These are phyloP conservation scores for Penaeus monodon DNA, from an alignment of 2,888 invertebrate species.

Conservation along the genomic window DNA sequence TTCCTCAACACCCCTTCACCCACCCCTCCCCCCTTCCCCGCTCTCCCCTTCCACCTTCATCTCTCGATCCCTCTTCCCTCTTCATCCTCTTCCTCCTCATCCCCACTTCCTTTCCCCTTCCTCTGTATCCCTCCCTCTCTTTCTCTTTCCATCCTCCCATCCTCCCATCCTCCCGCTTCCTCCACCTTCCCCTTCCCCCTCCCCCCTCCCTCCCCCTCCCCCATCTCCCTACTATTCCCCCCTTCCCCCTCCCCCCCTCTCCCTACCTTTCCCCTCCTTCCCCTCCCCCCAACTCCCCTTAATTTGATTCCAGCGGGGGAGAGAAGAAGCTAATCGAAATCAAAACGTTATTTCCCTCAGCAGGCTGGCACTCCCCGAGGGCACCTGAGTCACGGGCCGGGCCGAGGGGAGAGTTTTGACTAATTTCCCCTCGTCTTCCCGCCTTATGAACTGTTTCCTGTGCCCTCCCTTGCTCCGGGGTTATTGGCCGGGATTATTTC, in stretches of 20 bases:
- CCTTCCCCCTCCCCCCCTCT: background rate
- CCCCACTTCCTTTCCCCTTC: too few species aligned
- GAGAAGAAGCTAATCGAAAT: slow-evolving; percentile 34
- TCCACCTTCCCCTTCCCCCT: too few species aligned
- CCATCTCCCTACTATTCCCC: too few species aligned
- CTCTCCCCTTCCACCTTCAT: background rate
- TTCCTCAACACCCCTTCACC: background rate
- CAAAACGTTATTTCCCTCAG: slow-evolving; percentile 38
- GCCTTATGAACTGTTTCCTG: slow-evolving; percentile 26
- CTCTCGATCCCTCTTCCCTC: too few species aligned
- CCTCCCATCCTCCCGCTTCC: too few species aligned
- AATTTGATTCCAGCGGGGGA: slow-evolving; percentile 21
- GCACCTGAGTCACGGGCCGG: slow-evolving; percentile 28
- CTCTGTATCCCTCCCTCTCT: too few species aligned
- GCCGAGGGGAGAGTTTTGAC: slow-evolving; percentile 12
- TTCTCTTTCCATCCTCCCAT: too few species aligned
- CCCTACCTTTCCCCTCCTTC: background rate
- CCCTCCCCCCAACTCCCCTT: background rate
- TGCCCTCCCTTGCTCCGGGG: background rate
- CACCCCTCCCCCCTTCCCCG: background rate
- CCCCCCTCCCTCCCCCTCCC: too few species aligned
- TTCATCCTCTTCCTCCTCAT: background rate
- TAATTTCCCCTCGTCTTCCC: slow-evolving; percentile 29
- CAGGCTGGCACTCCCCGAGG: slow-evolving; percentile 11
- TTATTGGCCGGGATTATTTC: background rate